Percentiles rank a stretch among this genome's conserved stretches.
These are phyloP conservation scores for Diacarnus erythraeanus DNA, from an alignment of 37 sponge, comb jelly and placozoan genomes.

Conservation along the genomic window DNA sequence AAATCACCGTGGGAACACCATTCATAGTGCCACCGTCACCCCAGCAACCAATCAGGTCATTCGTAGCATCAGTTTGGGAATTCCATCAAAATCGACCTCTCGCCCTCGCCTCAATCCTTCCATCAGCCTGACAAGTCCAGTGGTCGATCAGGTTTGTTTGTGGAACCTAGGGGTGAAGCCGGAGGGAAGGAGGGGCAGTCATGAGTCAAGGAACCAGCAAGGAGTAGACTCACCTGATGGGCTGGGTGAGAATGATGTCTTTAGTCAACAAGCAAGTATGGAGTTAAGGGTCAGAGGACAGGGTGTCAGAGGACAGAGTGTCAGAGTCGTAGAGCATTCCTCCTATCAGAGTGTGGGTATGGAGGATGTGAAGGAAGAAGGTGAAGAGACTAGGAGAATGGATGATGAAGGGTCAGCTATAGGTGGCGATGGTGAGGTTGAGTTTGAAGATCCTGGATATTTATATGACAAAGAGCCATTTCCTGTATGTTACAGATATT, in stretches of 20 bases:
- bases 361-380: not conserved
- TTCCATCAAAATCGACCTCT: not conserved
- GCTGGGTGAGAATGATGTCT: not conserved
- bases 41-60: too few species aligned
- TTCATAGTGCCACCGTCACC: too few species aligned
- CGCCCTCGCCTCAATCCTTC: not conserved
- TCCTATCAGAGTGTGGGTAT: not conserved
- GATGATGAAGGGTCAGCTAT: not conserved
- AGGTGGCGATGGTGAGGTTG: not conserved
- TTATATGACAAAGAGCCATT: constrained; percentile 9
- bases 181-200: too few species aligned
- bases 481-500: not conserved
- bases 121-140: not conserved
- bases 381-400: not conserved
- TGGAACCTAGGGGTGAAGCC: too few species aligned
- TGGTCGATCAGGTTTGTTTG: not conserved
- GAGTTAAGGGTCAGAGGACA: too few species aligned
- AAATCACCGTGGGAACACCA: too few species aligned
- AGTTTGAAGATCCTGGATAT: not conserved
- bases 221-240: not conserved
- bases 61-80: not conserved
- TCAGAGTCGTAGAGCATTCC: too few species aligned
- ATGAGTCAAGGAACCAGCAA: too few species aligned
- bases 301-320: too few species aligned
- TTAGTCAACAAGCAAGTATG: not conserved